Base-by-base conservation (phyloP, 2,113 vertebrate species). In the Rhynchomys soricoides region DNA sequence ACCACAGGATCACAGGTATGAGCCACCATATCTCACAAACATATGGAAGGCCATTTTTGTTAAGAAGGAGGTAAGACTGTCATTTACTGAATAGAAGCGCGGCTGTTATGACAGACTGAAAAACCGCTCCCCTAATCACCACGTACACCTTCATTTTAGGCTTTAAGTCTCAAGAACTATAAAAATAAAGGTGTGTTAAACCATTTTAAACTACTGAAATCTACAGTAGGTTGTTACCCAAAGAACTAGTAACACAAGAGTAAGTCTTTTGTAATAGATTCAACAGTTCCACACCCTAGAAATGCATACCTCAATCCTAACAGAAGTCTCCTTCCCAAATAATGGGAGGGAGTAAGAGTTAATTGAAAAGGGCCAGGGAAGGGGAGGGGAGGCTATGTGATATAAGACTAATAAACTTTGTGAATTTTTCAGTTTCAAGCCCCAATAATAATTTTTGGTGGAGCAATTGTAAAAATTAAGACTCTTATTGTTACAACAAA, bases 401-500 rank as follows among this genome's bases (percentile, higher is more conserved):
- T 66, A 59, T 2, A 93, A 90, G 19, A 2, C 57, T 70, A 74
- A 48, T 26, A 93, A 85, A 43, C 74, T 79, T 70, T 64, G 21
- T 64, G 59, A 86, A 48, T 10, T 48, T 34, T 43, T 85, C n/a
- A 85, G 62, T 68, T 86, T 45, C 26, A 66, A n/a, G 52, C 19
- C 34, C n/a, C 75, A 71, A 34, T 89, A 92, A 70, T 26, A 94
- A 92, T 40, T 90, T 93, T 40, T 92, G 24, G 89, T 78, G n/a
- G n/a, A 40, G 59, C 45, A 90, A 59, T 34, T 92, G 8, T 86
- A 94, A 82, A 86, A 95, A 82, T 52, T 1, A 87, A 12, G 64
- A 89, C n/a, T 91, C 88, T 43, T 68, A 34, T 66, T 85, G 48
- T 96, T 79, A 93, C 66, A 88, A 48, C 74, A 93, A 81, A 91